Base-by-base conservation (phyloP, 35 echinoderm and acorn worm genomes). In the Acanthaster planci region DNA sequence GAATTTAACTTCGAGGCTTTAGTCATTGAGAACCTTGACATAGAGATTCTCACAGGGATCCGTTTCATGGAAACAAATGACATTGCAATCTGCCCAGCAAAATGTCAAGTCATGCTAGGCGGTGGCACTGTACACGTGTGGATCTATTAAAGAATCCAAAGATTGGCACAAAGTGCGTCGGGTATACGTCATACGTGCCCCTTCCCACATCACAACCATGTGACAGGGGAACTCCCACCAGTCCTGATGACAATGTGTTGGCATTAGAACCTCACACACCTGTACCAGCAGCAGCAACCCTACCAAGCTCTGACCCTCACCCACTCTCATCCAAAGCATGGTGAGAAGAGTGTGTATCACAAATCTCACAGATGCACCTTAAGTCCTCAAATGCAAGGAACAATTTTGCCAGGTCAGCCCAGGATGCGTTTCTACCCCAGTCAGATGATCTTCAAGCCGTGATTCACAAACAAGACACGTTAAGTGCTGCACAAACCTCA, bases 41-140 rank as follows among this genome's bases (percentile, higher is more conserved):
- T 77, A 59, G 92, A 93, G 14, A 81, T 94, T 23, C 84, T 94
- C 32, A 84, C 55, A 40, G 88, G 88, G 2, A 85, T 57, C 47
- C 93, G 88, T 0, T 94, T 94, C 35, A 91, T 94, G 84, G 60
- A 76, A 82, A 15, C 18, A 54, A 94, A 82, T 86, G 89, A 88
- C 77, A 52, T 95, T 21, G 21, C 77, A 34, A 55, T 78, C 54
- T 37, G 68, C 2, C 76, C 52, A 29, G 39, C 85, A 8, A 78
- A 78, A 52, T 42, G 76, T n/a, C 85, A 87, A 40, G 38, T 85
- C n/a, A 57, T 17, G 2, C 37, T 85, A 7, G 53, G 60, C 72
- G 83, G 72, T 67, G 83, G 58, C 30, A 85, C 58, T 34, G 35
- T 67, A 7, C 39, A 34, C 37, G 29, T 35, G 19, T 83, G 59